Conservation (phyloP, 2,888 invertebrate species). For the Acronicta leporina region DNA sequence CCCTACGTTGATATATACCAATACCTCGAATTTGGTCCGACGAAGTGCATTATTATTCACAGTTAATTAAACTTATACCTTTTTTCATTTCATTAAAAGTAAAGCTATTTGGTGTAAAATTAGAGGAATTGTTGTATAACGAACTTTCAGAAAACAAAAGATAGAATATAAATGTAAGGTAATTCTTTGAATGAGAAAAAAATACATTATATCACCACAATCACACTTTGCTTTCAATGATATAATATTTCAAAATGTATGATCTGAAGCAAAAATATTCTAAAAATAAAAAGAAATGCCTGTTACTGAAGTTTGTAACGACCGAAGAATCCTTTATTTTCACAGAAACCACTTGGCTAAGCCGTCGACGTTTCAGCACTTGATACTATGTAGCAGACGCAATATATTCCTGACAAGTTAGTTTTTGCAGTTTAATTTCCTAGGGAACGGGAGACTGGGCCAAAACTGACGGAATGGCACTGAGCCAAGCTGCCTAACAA, state of each 20-base stretch:
- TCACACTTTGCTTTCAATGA: not conserved
- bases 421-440: constrained; percentile 63
- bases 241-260: not conserved
- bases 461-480: constrained; percentile 76
- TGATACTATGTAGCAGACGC: constrained; percentile 41
- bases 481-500: constrained; percentile 72
- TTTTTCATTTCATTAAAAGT: not conserved
- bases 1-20: constrained; percentile 23
- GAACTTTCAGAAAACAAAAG: no score
- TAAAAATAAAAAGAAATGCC: not conserved
- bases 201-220: no score
- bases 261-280: not conserved
- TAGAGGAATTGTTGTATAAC: no score
- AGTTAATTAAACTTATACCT: constrained; percentile 14
- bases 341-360: constrained; percentile 33
- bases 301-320: not conserved
- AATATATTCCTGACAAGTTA: constrained; percentile 55
- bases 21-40: constrained; percentile 16
- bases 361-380: constrained; percentile 30
- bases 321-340: constrained; percentile 28
- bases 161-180: no score
- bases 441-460: constrained; percentile 57
- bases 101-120: no score
- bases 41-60: constrained; percentile 28
- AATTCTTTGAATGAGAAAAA: no score